phyloP scores from a whole-genome alignment of 2,888 invertebrate species.

The Hybos culiciformis region DNA sequence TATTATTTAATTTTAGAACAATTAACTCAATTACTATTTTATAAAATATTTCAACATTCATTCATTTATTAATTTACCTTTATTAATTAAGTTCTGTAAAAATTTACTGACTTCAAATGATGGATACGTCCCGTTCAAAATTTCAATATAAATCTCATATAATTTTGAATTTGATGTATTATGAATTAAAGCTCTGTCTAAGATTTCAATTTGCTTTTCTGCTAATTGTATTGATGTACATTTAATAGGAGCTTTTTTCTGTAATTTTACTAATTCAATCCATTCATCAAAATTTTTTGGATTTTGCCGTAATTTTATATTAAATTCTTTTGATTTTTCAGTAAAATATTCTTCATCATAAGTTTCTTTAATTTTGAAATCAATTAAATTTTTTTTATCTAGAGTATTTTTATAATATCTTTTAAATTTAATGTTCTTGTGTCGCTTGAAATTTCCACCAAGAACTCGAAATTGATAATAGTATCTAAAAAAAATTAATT shows the following conservation, averaged over 20 bases:
- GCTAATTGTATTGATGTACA: constrained; percentile 26
- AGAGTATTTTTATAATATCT: no score
- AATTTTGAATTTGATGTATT: constrained; percentile 42
- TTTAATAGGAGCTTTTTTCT: constrained; percentile 34
- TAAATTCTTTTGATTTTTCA: constrained; percentile 39
- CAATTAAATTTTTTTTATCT: no score
- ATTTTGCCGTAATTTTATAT: constrained; percentile 38
- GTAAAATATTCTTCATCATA: constrained; percentile 38
- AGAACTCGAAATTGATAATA: constrained; percentile 3
- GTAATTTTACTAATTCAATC: constrained; percentile 46
- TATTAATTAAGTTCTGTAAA: constrained; percentile 36
- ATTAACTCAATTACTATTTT: no score
- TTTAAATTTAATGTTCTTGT: constrained; percentile 8
- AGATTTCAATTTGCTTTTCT: constrained; percentile 46
- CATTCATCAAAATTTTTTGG: constrained; percentile 43
- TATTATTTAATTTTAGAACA: no score
- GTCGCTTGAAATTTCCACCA: not conserved
- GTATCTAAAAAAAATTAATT: constrained; percentile 11
- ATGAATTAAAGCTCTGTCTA: constrained; percentile 44
- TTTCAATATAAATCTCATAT: constrained; percentile 31
- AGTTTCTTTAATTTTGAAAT: constrained; percentile 13
- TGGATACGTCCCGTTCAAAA: constrained; percentile 39
- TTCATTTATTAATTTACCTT: constrained; percentile 32
- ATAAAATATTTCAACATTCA: no score
- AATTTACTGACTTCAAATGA: constrained; percentile 43